phyloP scores from a whole-genome alignment of 2,113 vertebrate genomes.

The Myrmophylax atrothorax region DNA sequence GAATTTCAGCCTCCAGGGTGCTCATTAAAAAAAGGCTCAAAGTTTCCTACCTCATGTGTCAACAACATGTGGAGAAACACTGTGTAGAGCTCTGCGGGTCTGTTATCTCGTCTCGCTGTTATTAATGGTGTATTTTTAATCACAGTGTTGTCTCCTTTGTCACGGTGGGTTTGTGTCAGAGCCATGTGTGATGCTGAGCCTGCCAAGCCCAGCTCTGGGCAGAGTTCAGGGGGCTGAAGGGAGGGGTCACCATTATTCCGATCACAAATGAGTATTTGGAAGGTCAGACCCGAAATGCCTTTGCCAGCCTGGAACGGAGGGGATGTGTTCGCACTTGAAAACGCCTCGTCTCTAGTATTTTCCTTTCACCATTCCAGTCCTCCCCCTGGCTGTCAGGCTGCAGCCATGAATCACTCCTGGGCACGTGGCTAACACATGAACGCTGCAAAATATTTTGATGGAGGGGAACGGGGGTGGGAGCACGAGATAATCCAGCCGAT shows the following conservation, averaged over 20 bases:
- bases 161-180: fast-evolving
- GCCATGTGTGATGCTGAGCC: neutral
- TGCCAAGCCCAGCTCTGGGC: neutral
- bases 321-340: neutral
- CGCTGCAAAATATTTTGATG: conserved; percentile 47
- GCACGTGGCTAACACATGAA: conserved; percentile 30
- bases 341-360: neutral
- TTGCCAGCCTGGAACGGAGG: neutral
- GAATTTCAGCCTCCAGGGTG: conserved; percentile 43
- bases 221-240: neutral
- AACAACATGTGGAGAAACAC: neutral
- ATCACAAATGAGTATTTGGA: neutral
- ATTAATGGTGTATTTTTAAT: neutral
- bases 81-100: neutral
- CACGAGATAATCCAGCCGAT: neutral
- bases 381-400: conserved; percentile 24
- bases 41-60: conserved; percentile 55
- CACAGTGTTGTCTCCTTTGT: neutral
- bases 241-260: neutral
- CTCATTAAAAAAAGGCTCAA: conserved; percentile 34
- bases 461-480: conserved; percentile 2
- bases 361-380: neutral
- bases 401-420: conserved; percentile 30
- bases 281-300: neutral
- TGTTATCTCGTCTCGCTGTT: neutral